phyloP scores from a whole-genome alignment of 2,888 invertebrate genomes.

The Alloscopus bannaensis region DNA sequence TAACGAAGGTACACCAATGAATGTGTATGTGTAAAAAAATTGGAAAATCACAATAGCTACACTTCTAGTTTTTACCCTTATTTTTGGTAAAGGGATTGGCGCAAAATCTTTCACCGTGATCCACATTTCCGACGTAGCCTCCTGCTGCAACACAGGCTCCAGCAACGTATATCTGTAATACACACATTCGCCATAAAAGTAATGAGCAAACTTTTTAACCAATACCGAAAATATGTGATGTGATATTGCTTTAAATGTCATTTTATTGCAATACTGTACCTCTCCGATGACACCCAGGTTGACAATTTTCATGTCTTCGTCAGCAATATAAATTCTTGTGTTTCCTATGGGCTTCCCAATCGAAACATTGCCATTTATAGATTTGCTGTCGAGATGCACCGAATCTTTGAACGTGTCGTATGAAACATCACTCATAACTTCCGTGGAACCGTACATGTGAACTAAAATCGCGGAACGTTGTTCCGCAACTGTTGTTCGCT shows the following conservation, averaged over 20 bases:
- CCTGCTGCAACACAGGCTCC: conserved; percentile 49
- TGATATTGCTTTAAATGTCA: not conserved
- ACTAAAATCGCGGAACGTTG: conserved; percentile 78
- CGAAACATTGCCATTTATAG: conserved; percentile 83
- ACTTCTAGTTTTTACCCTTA: conserved; percentile 14
- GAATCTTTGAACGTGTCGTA: conserved; percentile 82
- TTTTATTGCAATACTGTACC: conserved; percentile 16
- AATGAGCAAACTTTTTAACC: not conserved
- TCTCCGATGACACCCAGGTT: conserved; percentile 55
- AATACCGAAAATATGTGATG: not conserved
- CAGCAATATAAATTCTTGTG: conserved; percentile 56
- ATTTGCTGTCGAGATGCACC: conserved; percentile 76
- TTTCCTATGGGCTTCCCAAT: conserved; percentile 79
- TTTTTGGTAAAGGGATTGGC: conserved; percentile 43
- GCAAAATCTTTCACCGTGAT: conserved; percentile 24
- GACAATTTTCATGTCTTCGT: conserved; percentile 56
- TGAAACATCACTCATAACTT: conserved; percentile 94
- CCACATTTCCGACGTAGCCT: conserved; percentile 35
- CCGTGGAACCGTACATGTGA: conserved; percentile 94
- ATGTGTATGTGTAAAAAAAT: not conserved
- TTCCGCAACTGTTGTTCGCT: conserved; percentile 76
- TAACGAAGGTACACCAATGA: not conserved
- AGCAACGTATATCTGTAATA: conserved; percentile 44
- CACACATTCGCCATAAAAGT: not conserved
- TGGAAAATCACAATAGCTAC: too few species aligned